Conservation (phyloP, 2,888 invertebrate species). For the Drosophila falleni region DNA sequence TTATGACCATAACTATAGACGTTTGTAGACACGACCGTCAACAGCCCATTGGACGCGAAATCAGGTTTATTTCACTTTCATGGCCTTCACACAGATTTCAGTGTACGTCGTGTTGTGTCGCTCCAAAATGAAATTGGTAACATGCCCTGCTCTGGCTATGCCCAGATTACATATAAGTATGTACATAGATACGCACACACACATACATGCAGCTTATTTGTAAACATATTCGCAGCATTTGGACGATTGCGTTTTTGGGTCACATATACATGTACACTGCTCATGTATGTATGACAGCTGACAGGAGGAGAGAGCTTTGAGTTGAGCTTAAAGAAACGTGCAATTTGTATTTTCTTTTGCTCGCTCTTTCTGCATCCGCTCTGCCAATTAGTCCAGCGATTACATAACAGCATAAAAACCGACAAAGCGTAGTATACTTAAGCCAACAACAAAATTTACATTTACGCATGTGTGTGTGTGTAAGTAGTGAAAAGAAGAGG, state of each 20-base stretch:
- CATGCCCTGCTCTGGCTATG: slow-evolving; percentile 70
- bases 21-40: slow-evolving; percentile 9
- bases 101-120: slow-evolving; percentile 27
- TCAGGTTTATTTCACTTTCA: slow-evolving; percentile 75
- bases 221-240: slow-evolving; percentile 30
- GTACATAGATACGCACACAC: slow-evolving; percentile 5
- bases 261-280: slow-evolving; percentile 9
- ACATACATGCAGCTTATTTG: slow-evolving; percentile 1
- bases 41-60: slow-evolving; percentile 41
- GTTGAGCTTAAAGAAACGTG: slow-evolving; percentile 42
- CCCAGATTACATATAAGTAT: slow-evolving; percentile 49
- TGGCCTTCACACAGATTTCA: slow-evolving; percentile 79
- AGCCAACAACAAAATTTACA: slow-evolving; percentile 25
- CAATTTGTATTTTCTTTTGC: slow-evolving; percentile 71
- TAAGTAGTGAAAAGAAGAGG: neutral
- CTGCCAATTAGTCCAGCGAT: slow-evolving; percentile 73
- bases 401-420: slow-evolving; percentile 71
- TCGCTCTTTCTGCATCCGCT: slow-evolving; percentile 74
- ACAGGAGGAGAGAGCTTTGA: slow-evolving; percentile 31
- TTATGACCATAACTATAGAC: slow-evolving; percentile 54
- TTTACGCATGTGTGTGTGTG: slow-evolving; percentile 1
- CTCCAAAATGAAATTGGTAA: slow-evolving; percentile 61
- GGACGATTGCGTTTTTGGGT: slow-evolving; percentile 52
- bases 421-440: slow-evolving; percentile 54
- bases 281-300: slow-evolving; percentile 10